Evolutionary conservation across 2,888 invertebrate genomes (phyloP).

Genomic region (Drosophila recens): DNA sequence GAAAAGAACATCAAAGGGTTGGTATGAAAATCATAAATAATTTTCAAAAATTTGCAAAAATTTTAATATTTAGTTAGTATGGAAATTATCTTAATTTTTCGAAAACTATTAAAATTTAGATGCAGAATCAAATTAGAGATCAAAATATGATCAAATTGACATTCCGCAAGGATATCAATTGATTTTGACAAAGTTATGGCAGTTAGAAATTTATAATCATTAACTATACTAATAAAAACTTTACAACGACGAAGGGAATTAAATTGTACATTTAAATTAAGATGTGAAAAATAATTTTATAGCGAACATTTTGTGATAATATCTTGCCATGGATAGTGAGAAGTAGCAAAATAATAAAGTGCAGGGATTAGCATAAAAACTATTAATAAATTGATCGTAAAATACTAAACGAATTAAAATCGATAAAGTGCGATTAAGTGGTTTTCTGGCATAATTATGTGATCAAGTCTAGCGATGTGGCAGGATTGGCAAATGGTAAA

Average conservation of each 20-base stretch:
- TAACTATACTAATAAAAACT: neutral
- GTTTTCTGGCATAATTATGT: conserved; percentile 29
- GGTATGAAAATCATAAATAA: too few relatives aligned
- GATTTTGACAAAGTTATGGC: neutral
- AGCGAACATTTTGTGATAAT: neutral
- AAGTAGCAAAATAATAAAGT: neutral
- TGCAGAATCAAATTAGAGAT: neutral
- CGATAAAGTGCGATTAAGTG: neutral
- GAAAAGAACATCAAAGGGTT: too few relatives aligned
- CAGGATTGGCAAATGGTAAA: conserved; percentile 22
- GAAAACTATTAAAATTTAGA: neutral
- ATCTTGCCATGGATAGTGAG: neutral
- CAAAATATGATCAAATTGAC: neutral
- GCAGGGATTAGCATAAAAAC: neutral
- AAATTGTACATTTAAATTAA: neutral
- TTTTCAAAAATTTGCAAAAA: too few relatives aligned
- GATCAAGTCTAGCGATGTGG: conserved; percentile 28
- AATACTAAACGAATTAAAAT: neutral
- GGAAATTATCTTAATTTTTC: too few relatives aligned
- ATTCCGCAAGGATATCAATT: neutral
- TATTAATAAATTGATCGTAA: neutral
- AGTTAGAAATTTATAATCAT: neutral
- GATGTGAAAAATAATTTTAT: neutral
- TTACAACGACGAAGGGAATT: neutral
- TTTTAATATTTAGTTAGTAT: too few relatives aligned